Base-by-base conservation (phyloP, 2,888 invertebrate species). In the Hydrotaea diabolus region DNA sequence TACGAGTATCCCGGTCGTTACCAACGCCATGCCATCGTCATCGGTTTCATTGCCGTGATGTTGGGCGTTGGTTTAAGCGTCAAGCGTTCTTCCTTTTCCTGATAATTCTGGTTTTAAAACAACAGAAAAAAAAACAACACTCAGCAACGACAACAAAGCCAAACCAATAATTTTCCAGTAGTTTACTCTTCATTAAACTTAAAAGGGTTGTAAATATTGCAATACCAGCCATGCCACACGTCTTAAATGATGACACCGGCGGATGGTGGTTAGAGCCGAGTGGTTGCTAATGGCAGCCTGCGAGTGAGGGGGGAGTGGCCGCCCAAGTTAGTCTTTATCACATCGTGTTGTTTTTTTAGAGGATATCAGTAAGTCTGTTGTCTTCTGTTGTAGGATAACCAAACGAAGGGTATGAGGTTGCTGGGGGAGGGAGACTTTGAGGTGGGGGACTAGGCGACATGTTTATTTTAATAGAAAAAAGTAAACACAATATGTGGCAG, bases 121-220 rank as follows among this genome's bases (percentile, higher is more conserved):
- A 26, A 26, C 57, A n/a, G 13, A 1, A 36, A 31, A 62, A 19
- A n/a, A 53, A 53, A 7, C 9, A 53, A 19, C 53, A 15, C 11
- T n/a, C 8, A n/a, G 7, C n/a, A 49, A 21, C 59, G 23, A 13
- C 59, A 23, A 17, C 26, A 13, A 3, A 5, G 69, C 74, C 74
- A 72, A 78, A 78, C 55, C 78, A 78, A 79, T 79, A 4, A 80
- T 77, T 85, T 79, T 82, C 79, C 81, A 76, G 62, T 69, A 79
- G 59, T 82, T 85, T 77, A 81, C 85, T 77, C 79, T 77, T 85
- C 85, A 82, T 79, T 85, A 79, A 73, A 85, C 85, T 79, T 73
- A 39, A 85, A 85, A 85, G 79, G 78, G 46, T 82, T 76, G 75
- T 59, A 72, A 64, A 76, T 72, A 78, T 59, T 80, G 39, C 62